Percentiles rank a stretch among this genome's conserved stretches.
Conservation (phyloP, 2,888 invertebrate genomes). For the Hermaeophaga mercurialis region DNA sequence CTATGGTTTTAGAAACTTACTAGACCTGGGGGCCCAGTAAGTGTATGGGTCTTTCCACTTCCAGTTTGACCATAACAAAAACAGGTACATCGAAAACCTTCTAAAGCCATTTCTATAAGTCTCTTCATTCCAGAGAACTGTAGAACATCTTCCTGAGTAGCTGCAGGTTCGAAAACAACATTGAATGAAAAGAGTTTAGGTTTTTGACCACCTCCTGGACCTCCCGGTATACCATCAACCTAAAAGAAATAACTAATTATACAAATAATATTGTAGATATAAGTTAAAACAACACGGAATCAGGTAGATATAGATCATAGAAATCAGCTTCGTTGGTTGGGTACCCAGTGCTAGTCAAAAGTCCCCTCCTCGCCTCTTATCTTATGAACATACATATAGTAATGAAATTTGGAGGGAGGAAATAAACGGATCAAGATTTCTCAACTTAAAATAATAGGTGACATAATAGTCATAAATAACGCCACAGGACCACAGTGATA, state of each 20-base stretch:
- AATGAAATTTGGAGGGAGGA: too few species aligned
- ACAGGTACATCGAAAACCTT: slow-evolving; percentile 92
- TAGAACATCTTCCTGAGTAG: slow-evolving; percentile 82
- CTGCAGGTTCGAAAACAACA: slow-evolving; percentile 91
- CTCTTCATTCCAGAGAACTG: slow-evolving; percentile 90
- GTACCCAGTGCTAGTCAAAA: too few species aligned
- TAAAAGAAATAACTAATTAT: slow-evolving; percentile 45
- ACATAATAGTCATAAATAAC: too few species aligned
- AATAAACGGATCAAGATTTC: too few species aligned
- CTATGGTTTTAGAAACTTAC: slow-evolving; percentile 61
- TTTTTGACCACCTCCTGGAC: slow-evolving; percentile 67
- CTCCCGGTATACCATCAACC: slow-evolving; percentile 60
- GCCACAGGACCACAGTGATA: too few species aligned
- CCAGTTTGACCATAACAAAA: slow-evolving; percentile 98
- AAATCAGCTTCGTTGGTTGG: too few species aligned
- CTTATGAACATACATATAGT: too few species aligned
- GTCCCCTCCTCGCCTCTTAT: too few species aligned
- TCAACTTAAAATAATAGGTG: too few species aligned
- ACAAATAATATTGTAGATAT: too few species aligned
- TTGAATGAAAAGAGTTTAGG: slow-evolving; percentile 92
- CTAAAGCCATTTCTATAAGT: slow-evolving; percentile 91
- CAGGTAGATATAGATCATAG: too few species aligned
- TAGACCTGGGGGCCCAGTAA: slow-evolving; percentile 88
- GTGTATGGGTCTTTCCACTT: slow-evolving; percentile 94
- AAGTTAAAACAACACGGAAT: too few species aligned